These are phyloP conservation scores for Imbricaverruca yamaguchii DNA, from an alignment of 2,888 invertebrate species.

Conservation along the genomic window DNA sequence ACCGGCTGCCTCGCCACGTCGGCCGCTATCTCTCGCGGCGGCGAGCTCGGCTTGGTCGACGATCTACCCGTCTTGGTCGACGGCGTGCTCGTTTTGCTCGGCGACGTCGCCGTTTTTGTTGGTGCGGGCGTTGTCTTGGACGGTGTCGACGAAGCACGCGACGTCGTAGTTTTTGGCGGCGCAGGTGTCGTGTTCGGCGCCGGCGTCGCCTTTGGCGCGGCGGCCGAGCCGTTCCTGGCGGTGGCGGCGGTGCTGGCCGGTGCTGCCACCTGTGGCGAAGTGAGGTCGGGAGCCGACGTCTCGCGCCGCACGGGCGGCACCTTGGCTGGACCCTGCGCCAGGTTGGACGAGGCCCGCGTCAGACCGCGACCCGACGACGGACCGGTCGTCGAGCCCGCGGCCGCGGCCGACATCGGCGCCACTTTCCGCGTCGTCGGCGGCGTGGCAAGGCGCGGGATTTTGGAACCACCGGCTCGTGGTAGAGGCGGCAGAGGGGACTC, in stretches of 20 bases:
- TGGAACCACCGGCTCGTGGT: neutral
- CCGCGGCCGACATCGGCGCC: neutral
- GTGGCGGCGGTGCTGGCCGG: neutral
- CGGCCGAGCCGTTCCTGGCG: neutral
- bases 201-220: neutral
- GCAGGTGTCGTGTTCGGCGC: neutral
- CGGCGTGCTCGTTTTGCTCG: too few species aligned
- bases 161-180: too few species aligned
- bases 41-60: too few species aligned
- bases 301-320: neutral
- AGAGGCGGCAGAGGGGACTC: constrained; percentile 8
- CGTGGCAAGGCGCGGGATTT: neutral
- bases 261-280: neutral
- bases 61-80: too few species aligned
- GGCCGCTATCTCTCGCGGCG: too few species aligned
- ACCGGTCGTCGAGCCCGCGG: neutral
- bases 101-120: too few species aligned
- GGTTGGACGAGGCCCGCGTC: too few species aligned
- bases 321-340: neutral
- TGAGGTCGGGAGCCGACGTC: neutral
- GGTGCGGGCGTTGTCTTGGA: too few species aligned
- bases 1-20: neutral
- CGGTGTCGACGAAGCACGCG: too few species aligned
- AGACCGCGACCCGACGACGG: too few species aligned
- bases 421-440: neutral